Conservation (phyloP, 2,888 invertebrate genomes). For the Keiferia lycopersicella region DNA sequence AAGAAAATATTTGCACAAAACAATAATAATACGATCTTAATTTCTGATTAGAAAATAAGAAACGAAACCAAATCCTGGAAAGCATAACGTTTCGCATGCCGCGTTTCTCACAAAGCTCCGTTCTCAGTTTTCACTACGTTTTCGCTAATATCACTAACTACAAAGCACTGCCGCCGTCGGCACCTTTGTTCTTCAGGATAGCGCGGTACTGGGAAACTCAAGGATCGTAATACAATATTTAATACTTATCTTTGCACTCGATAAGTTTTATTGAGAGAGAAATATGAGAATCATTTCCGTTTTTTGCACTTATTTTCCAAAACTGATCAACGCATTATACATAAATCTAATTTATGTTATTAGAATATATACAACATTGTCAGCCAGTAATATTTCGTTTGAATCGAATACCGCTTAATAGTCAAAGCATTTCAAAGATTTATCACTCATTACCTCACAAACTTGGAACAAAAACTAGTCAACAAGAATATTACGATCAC, state of each 20-base stretch:
- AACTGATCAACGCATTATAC: too few relatives aligned
- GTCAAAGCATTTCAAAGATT: background rate
- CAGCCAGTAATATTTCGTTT: background rate
- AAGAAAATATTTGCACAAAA: background rate
- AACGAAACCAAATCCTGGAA: background rate
- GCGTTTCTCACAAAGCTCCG: slow-evolving; percentile 4
- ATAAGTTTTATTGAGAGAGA: slow-evolving; percentile 39
- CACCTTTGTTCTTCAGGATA: slow-evolving; percentile 46
- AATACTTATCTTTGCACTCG: slow-evolving; percentile 50
- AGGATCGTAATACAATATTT: slow-evolving; percentile 57
- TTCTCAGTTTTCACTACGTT: slow-evolving; percentile 20
- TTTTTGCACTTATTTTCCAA: background rate
- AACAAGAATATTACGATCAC: slow-evolving; percentile 17
- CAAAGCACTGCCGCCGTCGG: slow-evolving; percentile 45
- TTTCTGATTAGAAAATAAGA: background rate
- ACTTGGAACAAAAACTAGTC: background rate
- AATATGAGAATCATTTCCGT: slow-evolving; percentile 26
- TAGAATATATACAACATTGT: background rate
- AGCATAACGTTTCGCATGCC: background rate
- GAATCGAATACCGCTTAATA: background rate
- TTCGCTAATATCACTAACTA: slow-evolving; percentile 18
- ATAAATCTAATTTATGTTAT: background rate
- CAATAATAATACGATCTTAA: background rate
- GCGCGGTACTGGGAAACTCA: slow-evolving; percentile 55
- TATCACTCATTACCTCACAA: background rate